Conservation (phyloP, 1,140 invertebrate species). For the Belonocnema kinseyi region DNA sequence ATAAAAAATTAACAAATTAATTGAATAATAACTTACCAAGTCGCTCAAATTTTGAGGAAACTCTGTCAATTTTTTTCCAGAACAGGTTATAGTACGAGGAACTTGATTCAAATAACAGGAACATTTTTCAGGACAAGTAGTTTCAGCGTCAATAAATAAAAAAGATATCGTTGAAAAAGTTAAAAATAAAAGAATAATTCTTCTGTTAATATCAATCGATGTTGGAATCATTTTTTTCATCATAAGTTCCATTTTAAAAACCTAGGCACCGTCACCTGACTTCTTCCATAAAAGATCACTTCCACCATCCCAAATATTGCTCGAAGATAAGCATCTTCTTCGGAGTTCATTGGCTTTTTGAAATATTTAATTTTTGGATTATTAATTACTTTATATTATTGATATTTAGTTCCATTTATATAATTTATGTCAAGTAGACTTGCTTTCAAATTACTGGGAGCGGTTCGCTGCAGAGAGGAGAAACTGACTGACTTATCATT, state of each 20-base stretch:
- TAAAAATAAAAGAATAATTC: background rate
- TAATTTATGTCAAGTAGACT: background rate
- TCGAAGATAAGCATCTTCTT: background rate
- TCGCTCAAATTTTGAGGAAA: conserved; percentile 14
- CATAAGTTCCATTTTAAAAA: background rate
- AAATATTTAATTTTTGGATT: background rate
- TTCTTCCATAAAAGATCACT: background rate
- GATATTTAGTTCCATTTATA: background rate
- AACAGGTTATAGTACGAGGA: conserved; percentile 14
- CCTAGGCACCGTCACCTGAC: background rate
- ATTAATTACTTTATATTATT: background rate
- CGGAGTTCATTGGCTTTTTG: background rate
- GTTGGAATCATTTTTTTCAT: background rate
- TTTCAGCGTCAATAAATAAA: background rate
- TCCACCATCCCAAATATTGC: background rate
- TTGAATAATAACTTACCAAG: conserved; percentile 34
- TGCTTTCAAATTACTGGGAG: conserved; percentile 5
- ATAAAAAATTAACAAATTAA: background rate
- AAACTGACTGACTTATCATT: conserved; percentile 62
- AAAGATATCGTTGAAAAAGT: background rate
- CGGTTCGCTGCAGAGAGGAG: conserved; percentile 2
- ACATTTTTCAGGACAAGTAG: background rate
- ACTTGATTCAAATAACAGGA: background rate
- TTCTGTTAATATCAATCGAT: background rate
- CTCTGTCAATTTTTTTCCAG: conserved; percentile 6